These are phyloP conservation scores for Archivesica marissinica DNA, from an alignment of 1,140 invertebrate species.

Conservation along the genomic window DNA sequence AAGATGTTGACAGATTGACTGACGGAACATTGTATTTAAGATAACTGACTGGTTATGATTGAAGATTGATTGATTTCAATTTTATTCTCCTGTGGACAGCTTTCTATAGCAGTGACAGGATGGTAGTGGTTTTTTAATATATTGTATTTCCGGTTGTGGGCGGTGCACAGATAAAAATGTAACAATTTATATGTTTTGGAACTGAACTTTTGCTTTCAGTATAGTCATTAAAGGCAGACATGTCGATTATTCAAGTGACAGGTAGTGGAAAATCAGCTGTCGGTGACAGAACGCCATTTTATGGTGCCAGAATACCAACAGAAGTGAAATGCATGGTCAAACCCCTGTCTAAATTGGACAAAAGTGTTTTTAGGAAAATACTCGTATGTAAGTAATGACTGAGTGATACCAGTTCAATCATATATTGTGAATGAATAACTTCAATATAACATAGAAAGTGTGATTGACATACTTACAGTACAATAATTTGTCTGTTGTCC, in stretches of 20 bases:
- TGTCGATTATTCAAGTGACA: constrained; percentile 78
- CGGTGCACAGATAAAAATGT: not conserved
- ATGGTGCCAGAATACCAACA: constrained; percentile 73
- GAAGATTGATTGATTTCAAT: too few species aligned
- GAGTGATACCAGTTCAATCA: too few species aligned
- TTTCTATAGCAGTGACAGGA: too few species aligned
- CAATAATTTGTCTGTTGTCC: too few species aligned
- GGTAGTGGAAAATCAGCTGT: constrained; percentile 68
- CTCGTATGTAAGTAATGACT: constrained; percentile 69
- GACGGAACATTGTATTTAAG: too few species aligned
- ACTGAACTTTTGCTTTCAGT: not conserved
- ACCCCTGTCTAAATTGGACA: constrained; percentile 72
- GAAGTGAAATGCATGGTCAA: constrained; percentile 77
- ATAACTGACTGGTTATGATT: too few species aligned
- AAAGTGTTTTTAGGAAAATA: constrained; percentile 72
- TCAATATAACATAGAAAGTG: too few species aligned
- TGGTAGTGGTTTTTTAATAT: constrained; percentile 15
- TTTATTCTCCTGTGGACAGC: too few species aligned
- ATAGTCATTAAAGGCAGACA: constrained; percentile 15
- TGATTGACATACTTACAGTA: too few species aligned
- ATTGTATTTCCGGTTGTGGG: constrained; percentile 46
- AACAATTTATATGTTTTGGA: not conserved
- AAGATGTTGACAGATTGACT: too few species aligned
- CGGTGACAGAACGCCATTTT: constrained; percentile 74
- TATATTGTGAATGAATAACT: too few species aligned